Conservation (phyloP, 2,797 vertebrate genomes). For the Xenops minutus region DNA sequence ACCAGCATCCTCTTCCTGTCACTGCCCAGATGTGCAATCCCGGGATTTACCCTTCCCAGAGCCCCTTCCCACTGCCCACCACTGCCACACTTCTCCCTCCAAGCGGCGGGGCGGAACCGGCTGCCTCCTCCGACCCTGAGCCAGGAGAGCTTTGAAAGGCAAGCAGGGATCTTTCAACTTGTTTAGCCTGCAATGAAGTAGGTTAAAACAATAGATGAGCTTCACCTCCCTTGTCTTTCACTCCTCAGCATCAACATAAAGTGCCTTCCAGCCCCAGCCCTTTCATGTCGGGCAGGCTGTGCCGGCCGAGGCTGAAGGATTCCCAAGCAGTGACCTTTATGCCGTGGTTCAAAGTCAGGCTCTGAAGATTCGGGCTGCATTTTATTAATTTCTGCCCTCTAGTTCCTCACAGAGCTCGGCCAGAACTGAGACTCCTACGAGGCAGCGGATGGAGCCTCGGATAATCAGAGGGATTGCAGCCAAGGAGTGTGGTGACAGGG, state of each 20-base stretch:
- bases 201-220: constrained; percentile 72
- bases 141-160: constrained; percentile 26
- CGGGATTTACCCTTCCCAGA: no score
- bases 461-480: not conserved
- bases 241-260: constrained; percentile 65
- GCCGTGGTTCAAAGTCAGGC: constrained; percentile 49
- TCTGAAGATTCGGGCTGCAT: constrained; percentile 45
- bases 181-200: constrained; percentile 65
- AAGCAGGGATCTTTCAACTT: constrained; percentile 66
- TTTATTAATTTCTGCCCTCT: constrained; percentile 70
- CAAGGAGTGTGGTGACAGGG: not conserved
- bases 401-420: not conserved
- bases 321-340: constrained; percentile 62
- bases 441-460: not conserved
- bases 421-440: not conserved
- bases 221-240: constrained; percentile 65
- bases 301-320: constrained; percentile 41
- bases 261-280: constrained; percentile 53
- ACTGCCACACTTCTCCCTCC: constrained; percentile 27
- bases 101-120: constrained; percentile 45
- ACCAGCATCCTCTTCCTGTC: not conserved
- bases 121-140: constrained; percentile 41
- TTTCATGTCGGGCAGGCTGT: constrained; percentile 64
- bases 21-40: not conserved
- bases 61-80: constrained; percentile 9